A percentile compares a stretch with the other conserved stretches of the same genome.
phyloP scores from a whole-genome alignment of 2,888 invertebrate species.

The Lycaena phlaeas region DNA sequence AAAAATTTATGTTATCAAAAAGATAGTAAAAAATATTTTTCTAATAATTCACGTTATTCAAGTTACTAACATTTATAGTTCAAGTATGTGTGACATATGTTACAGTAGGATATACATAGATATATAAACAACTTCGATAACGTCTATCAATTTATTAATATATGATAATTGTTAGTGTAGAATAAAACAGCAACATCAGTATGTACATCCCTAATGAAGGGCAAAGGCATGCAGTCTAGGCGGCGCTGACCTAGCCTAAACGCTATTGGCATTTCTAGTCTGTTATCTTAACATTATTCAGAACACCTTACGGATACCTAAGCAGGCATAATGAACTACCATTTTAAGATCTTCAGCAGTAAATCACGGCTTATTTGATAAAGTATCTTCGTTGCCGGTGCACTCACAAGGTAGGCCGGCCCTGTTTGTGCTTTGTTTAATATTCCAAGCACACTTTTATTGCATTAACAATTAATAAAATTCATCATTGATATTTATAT shows the following conservation, averaged over 20 bases:
- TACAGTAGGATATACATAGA: too few species aligned
- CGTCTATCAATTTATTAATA: too few species aligned
- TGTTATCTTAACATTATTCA: constrained; percentile 25
- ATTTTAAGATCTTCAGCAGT: constrained; percentile 23
- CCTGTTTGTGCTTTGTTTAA: constrained; percentile 8
- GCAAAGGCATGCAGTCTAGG: constrained; percentile 16
- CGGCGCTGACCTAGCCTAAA: constrained; percentile 19
- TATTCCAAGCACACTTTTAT: constrained; percentile 10
- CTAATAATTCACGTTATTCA: too few species aligned
- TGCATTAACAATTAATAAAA: constrained; percentile 6
- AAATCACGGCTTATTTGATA: constrained; percentile 22
- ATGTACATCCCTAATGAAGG: constrained; percentile 18
- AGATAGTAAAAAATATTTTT: too few species aligned
- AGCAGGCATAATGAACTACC: constrained; percentile 25
- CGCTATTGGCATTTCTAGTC: constrained; percentile 23
- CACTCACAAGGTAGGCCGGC: constrained; percentile 4
- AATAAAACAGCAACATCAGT: too few species aligned
- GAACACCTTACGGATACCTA: constrained; percentile 25
- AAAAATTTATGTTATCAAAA: too few species aligned
- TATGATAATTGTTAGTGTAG: too few species aligned
- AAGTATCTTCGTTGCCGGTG: constrained; percentile 16
- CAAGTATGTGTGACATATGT: too few species aligned
- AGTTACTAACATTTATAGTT: too few species aligned
- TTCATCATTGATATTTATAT: constrained; percentile 3
- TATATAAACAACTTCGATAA: too few species aligned